Evolutionary conservation across 2,888 invertebrate genomes (phyloP).

Genomic region (Stratiomys singularior): DNA sequence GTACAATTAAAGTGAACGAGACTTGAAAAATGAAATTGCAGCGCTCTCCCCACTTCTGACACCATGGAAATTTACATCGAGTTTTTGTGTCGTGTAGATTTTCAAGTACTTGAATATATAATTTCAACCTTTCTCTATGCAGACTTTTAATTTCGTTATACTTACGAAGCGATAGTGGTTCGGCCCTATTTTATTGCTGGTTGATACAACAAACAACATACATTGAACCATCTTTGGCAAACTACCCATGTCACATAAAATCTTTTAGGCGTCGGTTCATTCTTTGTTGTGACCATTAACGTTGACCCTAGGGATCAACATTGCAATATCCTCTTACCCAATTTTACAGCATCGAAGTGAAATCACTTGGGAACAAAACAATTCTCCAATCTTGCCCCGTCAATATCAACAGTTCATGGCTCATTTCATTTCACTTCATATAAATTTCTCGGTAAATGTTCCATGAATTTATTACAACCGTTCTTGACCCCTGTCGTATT

Average conservation of each 20-base stretch:
- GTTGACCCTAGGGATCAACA: not conserved
- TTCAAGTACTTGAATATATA: too few relatives aligned
- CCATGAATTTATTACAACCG: conserved; percentile 21
- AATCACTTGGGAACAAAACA: not conserved
- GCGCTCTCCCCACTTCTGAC: too few relatives aligned
- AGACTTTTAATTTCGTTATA: too few relatives aligned
- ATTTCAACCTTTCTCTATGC: too few relatives aligned
- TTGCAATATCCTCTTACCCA: not conserved
- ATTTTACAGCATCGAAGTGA: not conserved
- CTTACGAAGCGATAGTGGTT: too few relatives aligned
- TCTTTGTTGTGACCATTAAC: not conserved
- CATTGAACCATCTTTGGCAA: too few relatives aligned
- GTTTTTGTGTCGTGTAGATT: too few relatives aligned
- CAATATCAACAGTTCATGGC: not conserved
- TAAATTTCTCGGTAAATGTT: conserved; percentile 25
- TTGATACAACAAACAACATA: too few relatives aligned
- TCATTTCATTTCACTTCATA: conserved; percentile 32
- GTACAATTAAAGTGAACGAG: too few relatives aligned
- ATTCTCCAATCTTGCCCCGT: not conserved
- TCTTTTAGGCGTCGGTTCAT: not conserved
- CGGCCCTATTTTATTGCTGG: too few relatives aligned
- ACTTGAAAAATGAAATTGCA: too few relatives aligned
- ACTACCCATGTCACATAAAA: not conserved
- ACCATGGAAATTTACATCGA: too few relatives aligned
- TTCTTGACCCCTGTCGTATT: conserved; percentile 28